Evolutionary conservation across 2,797 vertebrate genomes (phyloP), one percentile per base, ranked within the genome.

Genomic region (Distichodus sexfasciatus): DNA sequence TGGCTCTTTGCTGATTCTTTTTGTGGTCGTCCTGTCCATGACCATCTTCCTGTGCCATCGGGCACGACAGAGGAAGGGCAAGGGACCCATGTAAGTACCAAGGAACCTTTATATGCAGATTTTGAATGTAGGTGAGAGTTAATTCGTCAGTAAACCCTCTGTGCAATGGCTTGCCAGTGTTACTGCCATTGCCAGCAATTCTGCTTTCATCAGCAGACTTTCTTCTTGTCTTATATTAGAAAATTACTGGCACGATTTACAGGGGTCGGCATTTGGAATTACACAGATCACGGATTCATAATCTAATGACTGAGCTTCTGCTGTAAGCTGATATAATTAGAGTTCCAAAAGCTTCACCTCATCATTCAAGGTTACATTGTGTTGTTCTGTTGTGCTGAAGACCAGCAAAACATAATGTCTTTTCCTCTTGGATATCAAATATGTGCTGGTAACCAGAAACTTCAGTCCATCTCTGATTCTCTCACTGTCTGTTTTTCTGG

Each of bases 1-100:
- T 0, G 77, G 76, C 6, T 82, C 62, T 0, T 81, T 17, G 0
- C 26, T 43, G 6, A 33, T 82, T 46, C 74, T 93, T 19, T 2
- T 89, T 57, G 55, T 87, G 69, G 59, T 89, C 76, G 41, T 88
- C 51, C 12, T 91, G 9, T 83, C 85, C 19, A 43, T 90, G 66
- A 78, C 66, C 0, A 38, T 84, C 1, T 84, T 84, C 75, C 53
- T 91, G 55, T 89, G 82, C 76, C 86, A 77, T 74, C 83, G 83
- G 70, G 82, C 80, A 73, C 87, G 74, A 66, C 28, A 59, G 51
- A 82, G 35, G 70, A 87, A 76, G 73, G 79, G 76, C 84, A 92
- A 91, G 81, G 91, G 88, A 24, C 91, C 90, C 60, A 90, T 89
- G 92, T 94, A 83, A 92, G 93, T 82, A 61, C n/a, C n/a, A n/a